Evolutionary conservation across 2,797 vertebrate species (phyloP).

Genomic region (Distichodus sexfasciatus): DNA sequence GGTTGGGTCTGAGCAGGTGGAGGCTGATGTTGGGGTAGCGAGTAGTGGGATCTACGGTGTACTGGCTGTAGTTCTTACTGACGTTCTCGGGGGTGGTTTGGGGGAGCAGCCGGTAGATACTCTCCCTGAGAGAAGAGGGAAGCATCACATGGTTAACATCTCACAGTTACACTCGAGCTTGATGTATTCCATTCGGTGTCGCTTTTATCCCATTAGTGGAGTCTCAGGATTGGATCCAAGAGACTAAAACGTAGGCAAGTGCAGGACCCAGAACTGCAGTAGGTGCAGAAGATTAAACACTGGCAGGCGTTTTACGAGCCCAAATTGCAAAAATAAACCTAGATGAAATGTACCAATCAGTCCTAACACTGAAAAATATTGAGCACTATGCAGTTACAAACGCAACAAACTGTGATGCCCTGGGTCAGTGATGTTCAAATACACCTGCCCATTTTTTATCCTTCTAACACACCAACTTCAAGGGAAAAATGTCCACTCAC

Average conservation of each 20-base stretch:
- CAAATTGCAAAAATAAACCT: neutral
- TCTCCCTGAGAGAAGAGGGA: slow-evolving; percentile 78
- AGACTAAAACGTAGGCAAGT: slow-evolving; percentile 53
- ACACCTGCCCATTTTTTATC: too few species aligned
- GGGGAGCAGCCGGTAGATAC: slow-evolving; percentile 92
- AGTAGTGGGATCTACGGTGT: slow-evolving; percentile 94
- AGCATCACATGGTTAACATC: neutral
- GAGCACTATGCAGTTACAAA: too few species aligned
- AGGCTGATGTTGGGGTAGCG: slow-evolving; percentile 95
- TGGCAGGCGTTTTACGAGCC: neutral
- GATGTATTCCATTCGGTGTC: slow-evolving; percentile 50
- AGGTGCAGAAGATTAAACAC: neutral
- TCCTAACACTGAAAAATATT: too few species aligned
- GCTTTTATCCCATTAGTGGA: slow-evolving; percentile 55
- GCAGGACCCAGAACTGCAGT: slow-evolving; percentile 65
- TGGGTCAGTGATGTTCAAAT: too few species aligned
- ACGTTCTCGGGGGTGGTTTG: slow-evolving; percentile 98
- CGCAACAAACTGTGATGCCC: too few species aligned
- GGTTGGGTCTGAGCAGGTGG: slow-evolving; percentile 87
- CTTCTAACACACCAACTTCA: too few species aligned
- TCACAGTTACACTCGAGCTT: slow-evolving; percentile 15
- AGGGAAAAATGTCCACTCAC: too few species aligned
- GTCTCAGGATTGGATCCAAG: slow-evolving; percentile 50
- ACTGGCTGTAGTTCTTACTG: slow-evolving; percentile 96
- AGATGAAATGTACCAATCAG: neutral